Conservation (phyloP, 2,797 vertebrate species). For the Sus cebifrons region DNA sequence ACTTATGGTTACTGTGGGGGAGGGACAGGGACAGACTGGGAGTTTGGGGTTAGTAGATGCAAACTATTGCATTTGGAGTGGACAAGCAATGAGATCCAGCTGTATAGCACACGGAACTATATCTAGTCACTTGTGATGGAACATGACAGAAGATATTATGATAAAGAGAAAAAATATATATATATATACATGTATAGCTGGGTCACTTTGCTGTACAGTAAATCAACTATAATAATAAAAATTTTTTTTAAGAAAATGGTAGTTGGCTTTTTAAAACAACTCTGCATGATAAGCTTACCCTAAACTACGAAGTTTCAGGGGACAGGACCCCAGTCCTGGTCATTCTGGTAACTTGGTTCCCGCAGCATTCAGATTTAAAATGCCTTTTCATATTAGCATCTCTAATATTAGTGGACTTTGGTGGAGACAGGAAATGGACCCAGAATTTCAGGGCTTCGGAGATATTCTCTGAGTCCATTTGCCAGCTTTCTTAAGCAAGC, state of each 20-base stretch:
- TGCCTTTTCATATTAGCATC: not conserved
- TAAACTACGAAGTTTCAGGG: not conserved
- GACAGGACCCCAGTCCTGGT: not conserved
- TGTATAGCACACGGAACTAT: no score
- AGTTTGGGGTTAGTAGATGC: no score
- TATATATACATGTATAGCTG: no score
- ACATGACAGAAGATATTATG: no score
- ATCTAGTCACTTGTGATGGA: no score
- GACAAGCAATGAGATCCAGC: no score
- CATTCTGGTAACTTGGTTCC: not conserved
- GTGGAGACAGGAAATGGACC: slow-evolving; percentile 41
- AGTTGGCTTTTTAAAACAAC: slow-evolving; percentile 54
- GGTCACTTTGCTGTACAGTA: no score
- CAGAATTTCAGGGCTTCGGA: not conserved
- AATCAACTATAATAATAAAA: no score
- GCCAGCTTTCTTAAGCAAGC: slow-evolving; percentile 71
- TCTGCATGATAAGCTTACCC: not conserved
- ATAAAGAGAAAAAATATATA: no score
- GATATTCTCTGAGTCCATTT: slow-evolving; percentile 13
- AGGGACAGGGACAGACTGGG: no score
- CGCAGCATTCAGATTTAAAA: not conserved
- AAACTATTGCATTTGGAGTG: no score
- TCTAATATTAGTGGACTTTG: not conserved
- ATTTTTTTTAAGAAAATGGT: not conserved
- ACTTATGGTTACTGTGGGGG: no score